Evolutionary conservation across 2,888 invertebrate genomes (phyloP), one percentile per base, ranked within the genome.

Genomic region (Fragum fragum): DNA sequence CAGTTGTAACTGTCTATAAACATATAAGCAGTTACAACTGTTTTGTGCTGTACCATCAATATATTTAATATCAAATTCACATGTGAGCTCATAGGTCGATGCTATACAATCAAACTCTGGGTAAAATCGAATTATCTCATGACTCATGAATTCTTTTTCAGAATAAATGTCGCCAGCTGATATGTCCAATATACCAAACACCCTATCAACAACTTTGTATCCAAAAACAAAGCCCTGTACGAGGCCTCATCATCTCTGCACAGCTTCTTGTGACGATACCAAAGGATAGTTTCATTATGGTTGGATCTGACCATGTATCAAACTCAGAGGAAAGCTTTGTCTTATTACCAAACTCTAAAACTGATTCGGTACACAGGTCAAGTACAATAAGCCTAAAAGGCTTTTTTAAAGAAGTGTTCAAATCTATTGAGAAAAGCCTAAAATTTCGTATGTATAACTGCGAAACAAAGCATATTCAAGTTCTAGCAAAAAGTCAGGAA

Each of bases 101-200:
- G n/a, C n/a, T n/a, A n/a, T n/a, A n/a, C n/a, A n/a, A n/a, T n/a
- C n/a, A n/a, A n/a, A n/a, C n/a, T n/a, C n/a, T n/a, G n/a, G n/a
- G n/a, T n/a, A n/a, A n/a, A n/a, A n/a, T n/a, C n/a, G n/a, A n/a
- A n/a, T n/a, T n/a, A n/a, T n/a, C n/a, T n/a, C n/a, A n/a, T n/a
- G n/a, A n/a, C n/a, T n/a, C n/a, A n/a, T n/a, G n/a, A n/a, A n/a
- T n/a, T n/a, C 28, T 26, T 28, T 77, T 73, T 66, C 79, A 79
- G 79, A 14, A 71, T 55, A 52, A 36, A 32, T 79, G 79, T 42
- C 70, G 73, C 9, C 36, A 26, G 42, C 61, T 79, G 29, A 16
- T 39, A 70, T 79, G 79, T 28, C 79, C 79, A 2, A 28, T 79
- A 23, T 39, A 79, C 23, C 61, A 79, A 28, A 28, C 18, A 53